Base-by-base conservation (phyloP, 1,140 invertebrate species). In the Contarinia nasturtii region DNA sequence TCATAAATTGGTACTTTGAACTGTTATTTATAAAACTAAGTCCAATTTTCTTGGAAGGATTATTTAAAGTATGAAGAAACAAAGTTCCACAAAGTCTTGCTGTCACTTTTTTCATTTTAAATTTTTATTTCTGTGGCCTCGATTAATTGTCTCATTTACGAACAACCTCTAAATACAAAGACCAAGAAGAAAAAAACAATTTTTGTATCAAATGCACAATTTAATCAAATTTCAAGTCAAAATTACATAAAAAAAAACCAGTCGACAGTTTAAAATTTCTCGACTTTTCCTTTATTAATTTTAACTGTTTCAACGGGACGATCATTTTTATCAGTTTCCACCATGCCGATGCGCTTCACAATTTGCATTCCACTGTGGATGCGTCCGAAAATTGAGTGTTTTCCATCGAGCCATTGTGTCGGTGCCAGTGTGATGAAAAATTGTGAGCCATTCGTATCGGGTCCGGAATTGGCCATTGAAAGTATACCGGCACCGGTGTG, bases 401-500 rank as follows among this genome's bases (percentile, higher is more conserved):
- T 96, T 33, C 89, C 86, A 74, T 98, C 94, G 7, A 98, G 68
- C 91, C 93, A 97, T 54, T 96, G 91, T 7, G 92, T 94, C 7
- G 94, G 92, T 0, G 84, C 91, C 49, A 98, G 65, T 1, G 93
- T 97, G 19, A 98, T 91, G 57, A 98, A 98, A 72, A 98, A 98
- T 61, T 98, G 95, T 41, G 90, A 95, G 19, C 93, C 93, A 69
- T 98, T 98, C 15, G 88, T 87, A 59, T 98, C 79, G 2, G 91
- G 90, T 1, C 95, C 94, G 46, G 87, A 86, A 72, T 98, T 97
- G 47, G 76, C 75, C 75, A 78, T 79, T 7, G 75, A 77, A 2
- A 78, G 54, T 48, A 79, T 71, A 14, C 75, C 75, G 21, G 71
- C 74, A 57, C 90, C 94, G 18, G 90, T 88, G 62, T 98, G 94